Base-by-base conservation (phyloP, 2,888 invertebrate genomes). In the Tachystola acroxantha region DNA sequence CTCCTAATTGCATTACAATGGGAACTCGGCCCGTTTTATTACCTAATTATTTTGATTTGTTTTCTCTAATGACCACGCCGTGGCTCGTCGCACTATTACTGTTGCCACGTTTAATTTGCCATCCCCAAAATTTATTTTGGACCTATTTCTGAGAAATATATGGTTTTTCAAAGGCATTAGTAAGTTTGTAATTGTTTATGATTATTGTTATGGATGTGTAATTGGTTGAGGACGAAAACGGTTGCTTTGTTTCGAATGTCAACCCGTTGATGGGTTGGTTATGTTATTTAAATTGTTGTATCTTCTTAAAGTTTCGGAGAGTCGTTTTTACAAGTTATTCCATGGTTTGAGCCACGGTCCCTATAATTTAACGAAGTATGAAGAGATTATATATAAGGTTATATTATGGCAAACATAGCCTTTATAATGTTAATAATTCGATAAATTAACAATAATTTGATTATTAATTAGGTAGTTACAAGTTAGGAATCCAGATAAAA, bases 41-140 rank as follows among this genome's bases (percentile, higher is more conserved):
- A 67, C 72, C 79, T 81, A 77, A 84, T 82, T 79, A 81, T 70
- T 71, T 79, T 79, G 80, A 81, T 84, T 82, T 82, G 80, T 80
- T 81, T 80, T 78, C 66, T 64, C 64, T 79, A 82, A 82, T 80
- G 74, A 81, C 66, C 55, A 61, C 58, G 53, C 64, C 64, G 59
- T n/a, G n/a, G n/a, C 64, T 59, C 64, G 61, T 68, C 64, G 65
- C 63, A 62, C 63, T 68, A 67, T 71, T 56, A 60, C 46, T 42
- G 26, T 40, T 43, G 48, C 55, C 45, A 52, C 38, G 13, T 32
- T 10, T 24, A n/a, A 31, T 36, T 42, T 42, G 37, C 25, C 33
- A 24, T 10, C 12, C 16, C 2, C 7, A 35, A 34, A 43, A n/a
- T 9, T 3, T 2, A 9, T 33, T 16, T 11, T 20, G 42, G 1